A percentile compares a stretch with the other conserved stretches of the same genome.
phyloP scores from a whole-genome alignment of 2,113 vertebrate genomes.

The Naja naja region DNA sequence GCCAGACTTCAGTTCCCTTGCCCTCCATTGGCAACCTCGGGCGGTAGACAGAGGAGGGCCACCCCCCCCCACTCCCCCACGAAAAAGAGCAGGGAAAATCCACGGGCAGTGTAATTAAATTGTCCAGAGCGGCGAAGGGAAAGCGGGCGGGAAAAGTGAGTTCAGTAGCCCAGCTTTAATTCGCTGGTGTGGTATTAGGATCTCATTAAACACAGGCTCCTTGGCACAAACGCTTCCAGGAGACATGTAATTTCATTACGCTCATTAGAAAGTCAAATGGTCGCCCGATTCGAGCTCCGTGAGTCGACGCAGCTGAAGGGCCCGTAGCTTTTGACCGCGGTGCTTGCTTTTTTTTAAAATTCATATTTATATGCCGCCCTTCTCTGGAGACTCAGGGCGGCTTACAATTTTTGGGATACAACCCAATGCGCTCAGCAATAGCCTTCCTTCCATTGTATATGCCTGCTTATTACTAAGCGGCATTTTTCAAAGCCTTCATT shows the following conservation, averaged over 20 bases:
- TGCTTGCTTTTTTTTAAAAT: too few relatives aligned
- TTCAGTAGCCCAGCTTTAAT: conserved; percentile 64
- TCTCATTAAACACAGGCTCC: conserved; percentile 81
- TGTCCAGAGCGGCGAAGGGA: neutral
- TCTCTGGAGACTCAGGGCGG: too few relatives aligned
- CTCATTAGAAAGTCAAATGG: conserved; percentile 93
- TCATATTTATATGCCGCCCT: too few relatives aligned
- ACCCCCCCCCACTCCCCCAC: neutral
- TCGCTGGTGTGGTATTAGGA: conserved; percentile 75
- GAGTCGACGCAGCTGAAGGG: conserved; percentile 61
- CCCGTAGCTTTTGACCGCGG: conserved; percentile 40
- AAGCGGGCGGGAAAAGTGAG: neutral
- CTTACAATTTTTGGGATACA: too few relatives aligned
- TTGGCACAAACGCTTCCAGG: conserved; percentile 75
- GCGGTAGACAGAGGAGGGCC: neutral
- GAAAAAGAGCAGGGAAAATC: neutral
- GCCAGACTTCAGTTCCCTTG: conserved; percentile 34
- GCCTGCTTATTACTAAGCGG: too few relatives aligned
- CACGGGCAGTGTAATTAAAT: too few relatives aligned
- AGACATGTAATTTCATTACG: conserved; percentile 90
- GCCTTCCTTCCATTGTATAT: too few relatives aligned
- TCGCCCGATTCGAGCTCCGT: conserved; percentile 73
- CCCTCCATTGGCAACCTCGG: neutral
- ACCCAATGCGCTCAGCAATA: too few relatives aligned
- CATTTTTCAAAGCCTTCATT: too few relatives aligned